Evolutionary conservation across 2,797 vertebrate species (phyloP), one percentile per base, ranked within the genome.

Genomic region (Calcarius lapponicus): DNA sequence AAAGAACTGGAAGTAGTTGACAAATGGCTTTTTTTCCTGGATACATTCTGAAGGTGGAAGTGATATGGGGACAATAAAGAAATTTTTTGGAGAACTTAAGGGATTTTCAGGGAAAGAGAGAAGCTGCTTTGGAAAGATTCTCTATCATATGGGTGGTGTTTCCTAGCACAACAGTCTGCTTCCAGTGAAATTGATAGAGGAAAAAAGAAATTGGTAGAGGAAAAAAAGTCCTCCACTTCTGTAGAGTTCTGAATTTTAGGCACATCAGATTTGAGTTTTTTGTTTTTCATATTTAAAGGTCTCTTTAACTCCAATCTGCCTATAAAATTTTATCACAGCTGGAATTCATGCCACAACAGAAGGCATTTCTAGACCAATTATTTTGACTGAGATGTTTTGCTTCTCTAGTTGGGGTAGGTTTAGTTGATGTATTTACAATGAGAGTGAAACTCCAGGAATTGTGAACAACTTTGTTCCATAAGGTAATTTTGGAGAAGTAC

Each of bases 221-320:
- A 45, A 43, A 62, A 38, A 31, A 36, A 10, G 31, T 76, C 20
- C 31, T 75, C 25, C 36, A 38, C 58, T 92, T 40, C 43, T 66
- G 32, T 53, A 24, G 24, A 70, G 45, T 75, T 40, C 40, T 75
- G 58, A 70, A 48, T 91, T 88, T 80, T 74, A 19, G n/a, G 17
- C 4, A 0, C 13, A 28, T 45, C 3, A 2, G 5, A 9, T 53
- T 60, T 53, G 17, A 17, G 7, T 0, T 6, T 38, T 38, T 57
- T 54, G 11, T 18, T 25, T 50, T 42, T 50, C 22, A 1, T 57
- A 22, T 88, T 73, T 71, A 43, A 80, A 94, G 38, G 42, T 76
- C 73, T 86, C 24, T 47, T 38, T 34, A 53, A 83, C 42, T 87
- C 42, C 25, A 57, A 29, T 57, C 65, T 86, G 61, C 54, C 31